Evolutionary conservation across 2,797 vertebrate genomes (phyloP), one percentile per base, ranked within the genome.

Genomic region (Sciaenops ocellatus): DNA sequence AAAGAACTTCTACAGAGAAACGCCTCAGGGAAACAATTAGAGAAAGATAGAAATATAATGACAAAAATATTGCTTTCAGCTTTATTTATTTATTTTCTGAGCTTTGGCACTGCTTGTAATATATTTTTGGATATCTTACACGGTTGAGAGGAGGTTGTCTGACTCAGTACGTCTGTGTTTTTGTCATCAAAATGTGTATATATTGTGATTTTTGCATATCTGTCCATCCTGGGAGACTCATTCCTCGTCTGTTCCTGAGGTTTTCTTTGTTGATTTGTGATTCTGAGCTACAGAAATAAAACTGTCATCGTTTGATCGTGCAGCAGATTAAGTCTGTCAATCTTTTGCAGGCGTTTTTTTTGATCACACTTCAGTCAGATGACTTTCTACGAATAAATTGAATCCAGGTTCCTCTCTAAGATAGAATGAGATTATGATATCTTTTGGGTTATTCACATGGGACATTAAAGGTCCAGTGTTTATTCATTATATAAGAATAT

Each of bases 1-100:
- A 63, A 60, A 63, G 15, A 47, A 9, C 38, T 64, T 46, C 67
- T 13, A 51, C 2, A 28, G 64, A 64, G 22, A 68, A 69, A 71
- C 15, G 5, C 60, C 54, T 60, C 28, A 3, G 48, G 65, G 65
- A 61, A 80, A 79, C 50, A 67, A 50, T 55, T 61, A 38, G 3
- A 61, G 59, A n/a, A 38, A 13, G 30, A n/a, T 20, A 56, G 22
- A 34, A 51, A 46, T 55, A 50, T 66, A 46, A 57, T 46, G n/a
- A 77, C 60, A 13, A 26, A 66, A 70, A 34, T 26, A 30, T 66
- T 46, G 30, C 64, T 56, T 41, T 51, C 42, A 30, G 34, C 17
- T 18, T 38, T 41, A 30, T 50, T 60, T 22, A 30, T 30, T 30
- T 41, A 8, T 34, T 34, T 34, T 34, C 34, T 34, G 34, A 34